phyloP scores from a whole-genome alignment of 2,113 vertebrate species.

The Rhabdomys dilectus region DNA sequence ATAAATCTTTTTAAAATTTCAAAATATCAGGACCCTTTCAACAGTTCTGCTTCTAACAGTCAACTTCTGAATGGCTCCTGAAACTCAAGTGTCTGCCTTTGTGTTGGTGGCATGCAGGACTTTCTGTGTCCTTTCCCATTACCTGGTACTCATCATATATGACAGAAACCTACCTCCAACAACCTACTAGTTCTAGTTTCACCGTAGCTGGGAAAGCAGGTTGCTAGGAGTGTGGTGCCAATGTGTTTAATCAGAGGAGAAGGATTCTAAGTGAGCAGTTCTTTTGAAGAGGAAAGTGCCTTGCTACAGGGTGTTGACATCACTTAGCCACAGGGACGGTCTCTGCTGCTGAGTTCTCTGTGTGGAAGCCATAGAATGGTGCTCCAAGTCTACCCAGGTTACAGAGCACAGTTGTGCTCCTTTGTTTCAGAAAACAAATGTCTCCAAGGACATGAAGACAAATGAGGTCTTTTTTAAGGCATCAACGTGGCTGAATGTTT shows the following conservation, averaged over 20 bases:
- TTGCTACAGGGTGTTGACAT: not conserved
- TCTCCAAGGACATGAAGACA: not conserved
- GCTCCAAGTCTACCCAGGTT: too few relatives aligned
- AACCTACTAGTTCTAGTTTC: not conserved
- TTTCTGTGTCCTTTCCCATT: not conserved
- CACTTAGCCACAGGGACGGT: fast-evolving
- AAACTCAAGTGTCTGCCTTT: not conserved
- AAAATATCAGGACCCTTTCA: not conserved
- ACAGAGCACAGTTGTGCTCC: not conserved
- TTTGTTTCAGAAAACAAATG: not conserved
- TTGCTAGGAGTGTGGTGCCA: not conserved
- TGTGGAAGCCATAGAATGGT: not conserved
- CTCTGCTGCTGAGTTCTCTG: not conserved
- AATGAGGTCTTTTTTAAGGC: not conserved
- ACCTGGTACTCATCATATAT: not conserved
- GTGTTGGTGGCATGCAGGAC: not conserved
- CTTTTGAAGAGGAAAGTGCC: not conserved
- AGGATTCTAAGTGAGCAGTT: not conserved
- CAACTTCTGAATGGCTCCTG: not conserved
- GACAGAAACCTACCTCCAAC: not conserved
- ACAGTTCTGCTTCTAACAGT: not conserved
- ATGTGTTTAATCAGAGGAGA: not conserved
- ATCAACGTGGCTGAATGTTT: not conserved
- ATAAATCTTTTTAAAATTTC: not conserved
- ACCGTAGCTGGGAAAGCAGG: not conserved